These are phyloP conservation scores for Oceanodroma tethys DNA, from an alignment of 2,113 vertebrate genomes.

Conservation along the genomic window DNA sequence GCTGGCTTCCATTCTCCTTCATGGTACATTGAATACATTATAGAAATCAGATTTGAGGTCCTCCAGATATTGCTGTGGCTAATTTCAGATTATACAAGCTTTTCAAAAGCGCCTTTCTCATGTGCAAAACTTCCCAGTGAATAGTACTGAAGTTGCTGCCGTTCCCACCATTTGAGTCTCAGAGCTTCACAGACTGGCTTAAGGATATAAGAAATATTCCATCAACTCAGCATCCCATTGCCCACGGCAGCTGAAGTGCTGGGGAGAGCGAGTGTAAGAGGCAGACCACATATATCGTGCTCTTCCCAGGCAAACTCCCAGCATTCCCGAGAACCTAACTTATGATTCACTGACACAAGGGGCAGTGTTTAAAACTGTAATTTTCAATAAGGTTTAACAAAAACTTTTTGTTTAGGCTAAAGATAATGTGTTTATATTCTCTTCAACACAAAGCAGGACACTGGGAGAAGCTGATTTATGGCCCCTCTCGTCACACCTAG, in stretches of 20 bases:
- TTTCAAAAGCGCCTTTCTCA: not conserved
- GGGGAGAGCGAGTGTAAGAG: not conserved
- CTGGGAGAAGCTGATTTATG: not conserved
- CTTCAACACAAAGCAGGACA: not conserved
- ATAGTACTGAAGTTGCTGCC: not conserved
- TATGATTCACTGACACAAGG: not conserved
- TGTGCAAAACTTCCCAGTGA: not conserved
- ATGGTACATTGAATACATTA: not conserved
- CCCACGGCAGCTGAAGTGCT: not conserved
- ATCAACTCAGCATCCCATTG: fast-evolving
- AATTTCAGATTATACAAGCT: not conserved
- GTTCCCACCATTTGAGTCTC: not conserved
- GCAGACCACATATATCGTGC: not conserved
- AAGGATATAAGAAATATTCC: not conserved
- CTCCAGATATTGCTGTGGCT: not conserved
- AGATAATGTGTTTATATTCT: not conserved
- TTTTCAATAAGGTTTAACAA: not conserved
- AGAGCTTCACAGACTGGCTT: not conserved
- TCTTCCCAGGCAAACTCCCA: not conserved
- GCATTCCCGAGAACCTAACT: not conserved
- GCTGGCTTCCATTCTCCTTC: not conserved
- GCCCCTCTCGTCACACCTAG: fast-evolving
- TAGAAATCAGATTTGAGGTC: not conserved
- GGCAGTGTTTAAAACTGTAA: not conserved
- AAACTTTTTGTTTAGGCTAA: not conserved